Conservation (phyloP, 2,113 vertebrate species). For the Cyphomyrus discorhynchus region DNA sequence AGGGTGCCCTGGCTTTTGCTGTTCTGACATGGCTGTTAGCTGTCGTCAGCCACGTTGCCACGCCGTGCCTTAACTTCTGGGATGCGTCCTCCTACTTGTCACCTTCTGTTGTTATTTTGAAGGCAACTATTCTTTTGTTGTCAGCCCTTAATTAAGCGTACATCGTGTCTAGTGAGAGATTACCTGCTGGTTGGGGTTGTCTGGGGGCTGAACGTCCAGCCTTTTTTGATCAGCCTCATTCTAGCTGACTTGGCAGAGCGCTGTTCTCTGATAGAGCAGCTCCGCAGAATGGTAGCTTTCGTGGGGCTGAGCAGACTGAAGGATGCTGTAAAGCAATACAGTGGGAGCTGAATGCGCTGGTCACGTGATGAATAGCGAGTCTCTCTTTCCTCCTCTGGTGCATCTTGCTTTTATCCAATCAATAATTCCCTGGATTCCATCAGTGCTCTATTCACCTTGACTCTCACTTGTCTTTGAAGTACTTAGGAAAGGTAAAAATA, state of each 20-base stretch:
- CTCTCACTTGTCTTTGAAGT: neutral
- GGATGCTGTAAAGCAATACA: neutral
- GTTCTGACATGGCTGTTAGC: neutral
- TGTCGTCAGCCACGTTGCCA: conserved; percentile 15
- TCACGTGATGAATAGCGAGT: neutral
- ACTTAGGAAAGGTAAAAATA: neutral
- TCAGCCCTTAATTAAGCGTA: neutral
- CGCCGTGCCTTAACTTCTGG: neutral
- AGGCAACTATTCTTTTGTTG: neutral
- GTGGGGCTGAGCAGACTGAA: neutral
- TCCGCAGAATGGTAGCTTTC: neutral
- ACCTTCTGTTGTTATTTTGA: neutral
- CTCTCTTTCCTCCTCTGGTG: neutral
- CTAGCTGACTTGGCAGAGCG: neutral
- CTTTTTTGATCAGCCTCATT: neutral
- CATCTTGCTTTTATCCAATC: neutral
- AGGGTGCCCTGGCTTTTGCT: neutral
- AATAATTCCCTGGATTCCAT: neutral
- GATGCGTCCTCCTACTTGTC: neutral
- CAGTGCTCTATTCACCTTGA: neutral
- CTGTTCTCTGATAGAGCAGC: neutral
- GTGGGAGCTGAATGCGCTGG: neutral
- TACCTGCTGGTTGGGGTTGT: neutral
- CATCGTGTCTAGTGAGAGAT: neutral
- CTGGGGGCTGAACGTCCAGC: neutral